Base-by-base conservation (phyloP, 2,797 vertebrate species). In the Mormyrops attenuatus region DNA sequence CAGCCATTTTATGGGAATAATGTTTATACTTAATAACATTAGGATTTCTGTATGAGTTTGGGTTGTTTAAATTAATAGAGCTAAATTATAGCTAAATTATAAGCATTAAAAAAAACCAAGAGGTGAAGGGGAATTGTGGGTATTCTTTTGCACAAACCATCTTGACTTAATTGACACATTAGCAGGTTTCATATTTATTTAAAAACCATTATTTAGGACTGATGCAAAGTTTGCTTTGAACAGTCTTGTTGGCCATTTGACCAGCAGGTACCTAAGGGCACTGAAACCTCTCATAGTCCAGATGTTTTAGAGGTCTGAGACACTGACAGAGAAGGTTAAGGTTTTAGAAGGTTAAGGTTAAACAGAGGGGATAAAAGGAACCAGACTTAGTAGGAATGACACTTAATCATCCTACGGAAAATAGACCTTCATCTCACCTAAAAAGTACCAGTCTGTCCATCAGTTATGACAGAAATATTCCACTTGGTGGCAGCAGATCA, bases 401-500 rank as follows among this genome's bases (percentile, higher is more conserved):
- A 80, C 73, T 15, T 73, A 34, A 73, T 38, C 66, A 22, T 82
- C 38, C 77, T 47, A 47, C 20, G 41, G 66, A 69, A 34, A 34
- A 34, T 69, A 69, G 66, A 38, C 66, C 5, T 38, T 73, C 34
- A 6, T 38, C 5, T 73, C 66, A 73, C 30, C 13, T 38, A 38
- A 38, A 38, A 52, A 13, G 82, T 17, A 52, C n/a, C 26, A 47
- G 49, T 22, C n/a, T 49, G 47, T 52, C 44, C 4, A 26, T 66
- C 88, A 49, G 15, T 90, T 60, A 90, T 92, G 20, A 63, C 85
- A 77, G 20, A 88, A 20, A 30, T 52, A 89, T 88, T 44, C 93
- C 95, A 94, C 90, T 53, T 94, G 95, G 93, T 93, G 7, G 94
- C 93, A 95, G 94, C 91, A 95, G 53, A 93, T 89, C 88, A 90